A percentile compares a stretch with the other conserved stretches of the same genome.
phyloP scores from a whole-genome alignment of 2,888 invertebrate genomes.

The Polydrusus cervinus region DNA sequence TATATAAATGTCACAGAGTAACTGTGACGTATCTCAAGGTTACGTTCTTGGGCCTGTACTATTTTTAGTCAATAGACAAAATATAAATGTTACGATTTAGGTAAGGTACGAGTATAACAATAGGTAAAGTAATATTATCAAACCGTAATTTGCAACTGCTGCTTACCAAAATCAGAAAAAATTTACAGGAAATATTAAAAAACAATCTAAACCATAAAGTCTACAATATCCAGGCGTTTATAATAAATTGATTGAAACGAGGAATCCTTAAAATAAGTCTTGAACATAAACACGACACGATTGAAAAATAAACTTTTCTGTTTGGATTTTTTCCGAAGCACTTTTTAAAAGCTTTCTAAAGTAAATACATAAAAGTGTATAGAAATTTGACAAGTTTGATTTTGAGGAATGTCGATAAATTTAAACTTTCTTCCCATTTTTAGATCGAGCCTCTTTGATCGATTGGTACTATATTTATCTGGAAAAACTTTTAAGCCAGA shows the following conservation, averaged over 20 bases:
- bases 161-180: no score
- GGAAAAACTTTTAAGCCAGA: no score
- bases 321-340: constrained; percentile 16
- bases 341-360: constrained; percentile 10
- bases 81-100: no score
- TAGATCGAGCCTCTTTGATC: no score
- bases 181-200: background rate
- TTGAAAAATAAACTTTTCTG: constrained; percentile 42
- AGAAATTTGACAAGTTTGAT: background rate
- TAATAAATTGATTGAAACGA: constrained; percentile 42
- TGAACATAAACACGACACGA: constrained; percentile 30
- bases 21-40: no score
- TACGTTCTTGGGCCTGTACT: no score
- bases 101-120: no score
- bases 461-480: no score
- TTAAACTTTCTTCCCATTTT: background rate
- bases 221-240: constrained; percentile 1
- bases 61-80: no score
- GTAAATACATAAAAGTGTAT: constrained; percentile 7
- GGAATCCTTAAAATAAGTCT: constrained; percentile 49
- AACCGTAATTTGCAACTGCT: no score
- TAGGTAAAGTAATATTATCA: no score
- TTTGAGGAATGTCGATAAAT: background rate
- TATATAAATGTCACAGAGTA: no score
- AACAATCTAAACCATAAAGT: background rate